Conservation (phyloP, 2,113 vertebrate genomes). For the Ceyx margarethae region DNA sequence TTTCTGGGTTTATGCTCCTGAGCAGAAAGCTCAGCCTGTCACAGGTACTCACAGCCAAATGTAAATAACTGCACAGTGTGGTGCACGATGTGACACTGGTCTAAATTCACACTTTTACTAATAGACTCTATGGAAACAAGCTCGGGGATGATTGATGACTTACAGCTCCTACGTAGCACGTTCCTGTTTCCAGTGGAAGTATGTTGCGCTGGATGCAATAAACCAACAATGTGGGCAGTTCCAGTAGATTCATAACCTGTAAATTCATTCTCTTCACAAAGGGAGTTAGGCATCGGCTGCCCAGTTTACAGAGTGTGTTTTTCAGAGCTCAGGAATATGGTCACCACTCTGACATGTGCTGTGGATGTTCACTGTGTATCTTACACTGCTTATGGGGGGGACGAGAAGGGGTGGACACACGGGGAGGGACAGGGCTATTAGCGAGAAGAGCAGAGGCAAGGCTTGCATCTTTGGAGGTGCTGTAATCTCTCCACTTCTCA, state of each 20-base stretch:
- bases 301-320: background rate
- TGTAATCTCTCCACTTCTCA: background rate
- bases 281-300: background rate
- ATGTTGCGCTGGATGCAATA: background rate
- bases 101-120: conserved; percentile 10
- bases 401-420: too few relatives aligned
- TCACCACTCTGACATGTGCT: background rate
- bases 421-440: too few relatives aligned
- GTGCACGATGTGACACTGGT: background rate
- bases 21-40: background rate
- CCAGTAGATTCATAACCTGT: background rate
- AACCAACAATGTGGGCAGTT: background rate
- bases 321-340: background rate
- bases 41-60: background rate
- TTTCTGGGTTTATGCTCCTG: background rate
- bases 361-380: background rate
- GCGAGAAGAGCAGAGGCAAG: background rate
- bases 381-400: rapidly evolving
- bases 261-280: background rate
- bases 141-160: conserved; percentile 8
- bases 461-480: background rate
- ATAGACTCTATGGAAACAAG: conserved; percentile 51
- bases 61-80: rapidly evolving
- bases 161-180: background rate
- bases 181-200: background rate